Evolutionary conservation across 2,888 invertebrate genomes (phyloP).

Genomic region (Biston stratarius): DNA sequence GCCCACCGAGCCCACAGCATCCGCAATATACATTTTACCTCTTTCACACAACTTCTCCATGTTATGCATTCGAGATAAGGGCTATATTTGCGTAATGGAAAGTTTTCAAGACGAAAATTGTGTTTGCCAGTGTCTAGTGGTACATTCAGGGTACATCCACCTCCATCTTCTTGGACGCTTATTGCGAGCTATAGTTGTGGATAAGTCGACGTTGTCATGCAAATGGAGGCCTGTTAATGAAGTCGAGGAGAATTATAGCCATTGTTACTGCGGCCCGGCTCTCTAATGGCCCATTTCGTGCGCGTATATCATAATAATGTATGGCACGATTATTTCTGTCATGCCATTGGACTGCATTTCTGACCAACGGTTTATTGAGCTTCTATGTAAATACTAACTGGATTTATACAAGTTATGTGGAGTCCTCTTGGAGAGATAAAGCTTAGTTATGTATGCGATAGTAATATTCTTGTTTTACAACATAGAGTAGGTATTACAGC

Average conservation of each 20-base stretch:
- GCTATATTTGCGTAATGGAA: constrained; percentile 47
- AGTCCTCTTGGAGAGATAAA: constrained; percentile 11
- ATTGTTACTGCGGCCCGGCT: constrained; percentile 81
- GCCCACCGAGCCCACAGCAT: constrained; percentile 68
- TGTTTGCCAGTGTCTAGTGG: constrained; percentile 47
- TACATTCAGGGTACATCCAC: constrained; percentile 60
- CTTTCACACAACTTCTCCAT: constrained; percentile 19
- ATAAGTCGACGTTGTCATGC: constrained; percentile 79
- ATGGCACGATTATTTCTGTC: constrained; percentile 77
- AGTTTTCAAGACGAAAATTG: constrained; percentile 19
- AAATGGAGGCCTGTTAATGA: constrained; percentile 86
- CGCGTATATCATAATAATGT: constrained; percentile 82
- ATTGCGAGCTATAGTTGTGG: constrained; percentile 71
- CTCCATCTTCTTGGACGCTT: constrained; percentile 67
- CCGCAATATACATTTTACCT: constrained; percentile 46
- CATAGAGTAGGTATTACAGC: neutral
- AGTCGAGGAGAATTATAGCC: constrained; percentile 84
- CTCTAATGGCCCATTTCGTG: constrained; percentile 82
- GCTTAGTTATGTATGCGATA: constrained; percentile 16
- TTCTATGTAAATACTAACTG: constrained; percentile 51
- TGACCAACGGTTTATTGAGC: constrained; percentile 60
- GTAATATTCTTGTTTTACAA: constrained; percentile 29
- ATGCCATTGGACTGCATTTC: constrained; percentile 70
- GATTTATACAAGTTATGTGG: constrained; percentile 35
- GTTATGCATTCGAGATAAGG: constrained; percentile 53